Base-by-base conservation (phyloP, 2,797 vertebrate species). In the Cossypha niveicapilla region DNA sequence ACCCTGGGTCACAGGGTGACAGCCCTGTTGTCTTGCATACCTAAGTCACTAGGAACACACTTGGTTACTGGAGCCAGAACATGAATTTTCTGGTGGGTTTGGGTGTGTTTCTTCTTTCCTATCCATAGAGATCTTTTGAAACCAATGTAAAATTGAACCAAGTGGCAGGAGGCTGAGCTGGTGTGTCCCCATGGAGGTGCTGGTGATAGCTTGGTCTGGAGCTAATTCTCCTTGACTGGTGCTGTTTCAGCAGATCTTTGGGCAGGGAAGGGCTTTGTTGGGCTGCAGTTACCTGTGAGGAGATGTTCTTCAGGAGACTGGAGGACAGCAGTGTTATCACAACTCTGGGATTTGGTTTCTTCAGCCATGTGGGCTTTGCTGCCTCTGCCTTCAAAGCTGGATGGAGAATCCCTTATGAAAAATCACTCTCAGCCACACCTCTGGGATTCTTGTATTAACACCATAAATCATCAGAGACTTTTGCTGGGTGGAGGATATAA, bases 21-120 rank as follows among this genome's bases (percentile, higher is more conserved):
- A 61, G 37, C 24, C 34, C 18, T 65, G 9, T 14, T 34, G 23
- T 35, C 45, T 22, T 42, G 42, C 4, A 1, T 7, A 5, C 12
- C 24, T 13, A 6, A 30, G 5, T 5, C 3, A 7, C 24, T 45
- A n/a, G 1, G 27, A 74, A 18, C 4, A 2, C 1, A 0, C 12
- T 23, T 54, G 22, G 11, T 86, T 27, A 4, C 21, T 53, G 3
- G 42, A 56, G 16, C 23, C 35, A 76, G 57, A 74, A 12, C 9
- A 18, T 22, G 9, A 4, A 1, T 71, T 68, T 71, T 57, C 22
- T 34, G 6, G 13, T 32, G 39, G 13, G 1, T 35, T 75, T 74
- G 18, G 7, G 5, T 41, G 35, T 35, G 13, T 21, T 70, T 35
- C 9, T 41, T 51, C 24, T 44, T 56, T 73, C 10, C 13, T 12